Evolutionary conservation across 2,888 invertebrate genomes (phyloP).

Genomic region (Nymphalis c-album): DNA sequence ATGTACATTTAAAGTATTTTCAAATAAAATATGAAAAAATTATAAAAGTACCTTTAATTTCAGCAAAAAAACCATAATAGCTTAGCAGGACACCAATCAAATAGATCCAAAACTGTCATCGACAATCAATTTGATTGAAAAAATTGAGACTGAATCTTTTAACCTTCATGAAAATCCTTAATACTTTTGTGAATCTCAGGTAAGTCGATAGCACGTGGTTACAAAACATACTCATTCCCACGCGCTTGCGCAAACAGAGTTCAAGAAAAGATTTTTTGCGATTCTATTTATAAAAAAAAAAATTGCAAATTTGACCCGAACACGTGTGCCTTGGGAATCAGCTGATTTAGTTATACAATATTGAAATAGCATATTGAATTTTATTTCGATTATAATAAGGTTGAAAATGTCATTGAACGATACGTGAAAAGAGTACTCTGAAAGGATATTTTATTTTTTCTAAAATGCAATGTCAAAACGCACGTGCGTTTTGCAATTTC

Average conservation of each 20-base stretch:
- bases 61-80: conserved; percentile 26
- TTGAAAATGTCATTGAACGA: conserved; percentile 1
- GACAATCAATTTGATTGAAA: conserved; percentile 43
- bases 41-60: background rate
- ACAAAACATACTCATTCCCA: conserved; percentile 56
- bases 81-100: conserved; percentile 51
- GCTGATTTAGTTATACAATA: conserved; percentile 50
- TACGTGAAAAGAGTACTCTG: conserved; percentile 9
- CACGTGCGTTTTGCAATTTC: conserved; percentile 17
- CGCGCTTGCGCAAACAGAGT: conserved; percentile 62
- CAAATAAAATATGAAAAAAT: conserved; percentile 6
- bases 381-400: conserved; percentile 23
- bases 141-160: conserved; percentile 12
- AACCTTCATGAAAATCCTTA: conserved; percentile 11
- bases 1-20: background rate
- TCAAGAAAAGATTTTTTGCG: conserved; percentile 54
- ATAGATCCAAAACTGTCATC: conserved; percentile 47
- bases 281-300: conserved; percentile 47
- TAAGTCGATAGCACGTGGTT: conserved; percentile 57
- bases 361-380: conserved; percentile 38
- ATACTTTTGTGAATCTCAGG: conserved; percentile 53
- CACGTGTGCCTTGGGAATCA: conserved; percentile 73
- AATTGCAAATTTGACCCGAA: conserved; percentile 60
- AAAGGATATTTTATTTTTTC: background rate
- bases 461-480: conserved; percentile 12